Conservation (phyloP, 2,888 invertebrate genomes). For the Eilema griseolum region DNA sequence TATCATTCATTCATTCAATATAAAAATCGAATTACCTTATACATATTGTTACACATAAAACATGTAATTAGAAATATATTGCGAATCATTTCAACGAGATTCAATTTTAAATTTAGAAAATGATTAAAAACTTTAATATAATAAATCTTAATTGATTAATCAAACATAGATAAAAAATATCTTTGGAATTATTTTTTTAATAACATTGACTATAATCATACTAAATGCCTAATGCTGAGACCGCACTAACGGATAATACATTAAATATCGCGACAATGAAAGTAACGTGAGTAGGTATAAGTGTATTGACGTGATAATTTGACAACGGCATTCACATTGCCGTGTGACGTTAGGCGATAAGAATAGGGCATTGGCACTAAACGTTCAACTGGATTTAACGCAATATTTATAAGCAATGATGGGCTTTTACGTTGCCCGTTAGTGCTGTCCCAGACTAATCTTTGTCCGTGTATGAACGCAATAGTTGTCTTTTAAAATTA, state of each 20-base stretch:
- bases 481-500: neutral
- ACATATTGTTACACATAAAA: neutral
- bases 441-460: neutral
- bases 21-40: neutral
- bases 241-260: no score
- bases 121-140: neutral
- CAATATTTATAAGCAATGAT: no score
- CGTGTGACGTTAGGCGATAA: no score
- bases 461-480: neutral
- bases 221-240: neutral
- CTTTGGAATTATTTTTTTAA: constrained; percentile 14
- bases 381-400: no score
- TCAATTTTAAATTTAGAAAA: neutral
- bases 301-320: no score
- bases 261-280: no score
- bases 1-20: neutral
- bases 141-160: neutral
- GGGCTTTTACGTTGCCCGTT: no score
- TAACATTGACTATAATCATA: constrained; percentile 6
- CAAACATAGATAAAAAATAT: neutral
- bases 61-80: neutral
- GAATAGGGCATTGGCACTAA: no score
- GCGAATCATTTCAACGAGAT: neutral
- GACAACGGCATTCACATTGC: no score
- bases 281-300: no score